phyloP scores from a whole-genome alignment of 2,113 vertebrate genomes.

The Sorex fumeus region DNA sequence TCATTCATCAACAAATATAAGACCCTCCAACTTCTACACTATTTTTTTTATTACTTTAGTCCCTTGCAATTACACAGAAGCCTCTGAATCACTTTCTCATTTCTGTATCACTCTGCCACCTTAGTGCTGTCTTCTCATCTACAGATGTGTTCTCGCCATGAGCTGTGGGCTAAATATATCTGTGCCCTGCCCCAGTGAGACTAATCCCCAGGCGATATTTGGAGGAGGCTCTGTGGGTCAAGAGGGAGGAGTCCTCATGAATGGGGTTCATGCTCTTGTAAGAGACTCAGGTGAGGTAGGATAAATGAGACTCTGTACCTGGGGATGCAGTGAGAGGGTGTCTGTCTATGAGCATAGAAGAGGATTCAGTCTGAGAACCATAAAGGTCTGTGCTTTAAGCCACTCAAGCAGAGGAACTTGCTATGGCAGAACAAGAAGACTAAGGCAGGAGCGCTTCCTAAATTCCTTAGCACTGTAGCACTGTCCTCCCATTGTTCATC shows the following conservation, averaged over 20 bases:
- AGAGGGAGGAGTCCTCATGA: not conserved
- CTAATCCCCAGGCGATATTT: not conserved
- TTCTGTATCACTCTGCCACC: not conserved
- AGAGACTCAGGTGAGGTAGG: too few relatives aligned
- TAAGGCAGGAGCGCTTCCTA: not conserved
- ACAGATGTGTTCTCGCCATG: not conserved
- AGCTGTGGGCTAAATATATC: not conserved
- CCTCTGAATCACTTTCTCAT: not conserved
- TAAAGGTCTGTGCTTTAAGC: not conserved
- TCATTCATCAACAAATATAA: not conserved
- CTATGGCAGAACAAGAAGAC: not conserved
- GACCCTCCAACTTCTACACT: not conserved
- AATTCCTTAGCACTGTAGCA: too few relatives aligned
- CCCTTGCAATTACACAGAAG: not conserved
- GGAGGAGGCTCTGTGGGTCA: not conserved
- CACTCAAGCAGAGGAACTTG: not conserved
- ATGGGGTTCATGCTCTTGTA: not conserved
- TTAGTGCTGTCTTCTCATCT: not conserved
- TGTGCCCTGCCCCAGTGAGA: not conserved
- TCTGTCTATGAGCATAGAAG: too few relatives aligned
- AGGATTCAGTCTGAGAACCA: too few relatives aligned
- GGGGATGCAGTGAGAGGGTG: too few relatives aligned
- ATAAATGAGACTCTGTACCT: too few relatives aligned
- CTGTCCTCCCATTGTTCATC: too few relatives aligned
- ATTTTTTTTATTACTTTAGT: not conserved